Base-by-base conservation (phyloP, 2,797 vertebrate species). In the Arnoldichthys spilopterus region DNA sequence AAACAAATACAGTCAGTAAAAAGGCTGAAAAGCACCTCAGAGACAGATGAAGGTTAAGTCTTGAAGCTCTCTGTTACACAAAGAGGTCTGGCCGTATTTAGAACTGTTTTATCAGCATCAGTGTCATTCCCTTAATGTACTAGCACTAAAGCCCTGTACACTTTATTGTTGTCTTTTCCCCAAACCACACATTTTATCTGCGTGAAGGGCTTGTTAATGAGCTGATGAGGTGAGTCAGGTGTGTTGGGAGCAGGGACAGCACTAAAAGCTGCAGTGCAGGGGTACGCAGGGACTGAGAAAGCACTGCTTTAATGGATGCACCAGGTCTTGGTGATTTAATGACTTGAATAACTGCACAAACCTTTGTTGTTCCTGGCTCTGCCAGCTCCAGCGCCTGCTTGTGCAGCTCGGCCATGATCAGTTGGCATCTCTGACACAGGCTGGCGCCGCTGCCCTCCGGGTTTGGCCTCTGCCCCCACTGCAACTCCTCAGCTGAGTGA, bases 401-500 rank as follows among this genome's bases (percentile, higher is more conserved):
- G 90, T 90, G 94, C 83, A 97, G 92, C 84, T 96, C 95, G 13
- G 92, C 91, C 11, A 94, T 88, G 85, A 95, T 93, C 82, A 93
- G 90, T 87, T 95, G 95, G 91, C 96, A 98, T 88, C 94, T 92
- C 69, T 89, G 92, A 90, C 96, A 97, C 90, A 95, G 91, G 49
- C 90, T 90, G 67, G 90, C 91, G 11, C 90, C 85, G 11, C 87
- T 86, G 75, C 96, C 96, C 85, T 97, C 96, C 1, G 96, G 96
- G 49, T 95, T 92, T 3, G 96, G 96, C 40, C 96, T 93, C 62
- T 88, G 89, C 58, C 92, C 86, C 22, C 92, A 91, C 67, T 87
- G 89, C 53, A 93, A 90, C 76, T 92, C 93, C 67, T 92, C 93
- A 15, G 51, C 88, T 15, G 89, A 91, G 76, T 89, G 93, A 79